These are phyloP conservation scores for Phaedon cochleariae DNA, from an alignment of 2,888 invertebrate genomes.

Conservation along the genomic window DNA sequence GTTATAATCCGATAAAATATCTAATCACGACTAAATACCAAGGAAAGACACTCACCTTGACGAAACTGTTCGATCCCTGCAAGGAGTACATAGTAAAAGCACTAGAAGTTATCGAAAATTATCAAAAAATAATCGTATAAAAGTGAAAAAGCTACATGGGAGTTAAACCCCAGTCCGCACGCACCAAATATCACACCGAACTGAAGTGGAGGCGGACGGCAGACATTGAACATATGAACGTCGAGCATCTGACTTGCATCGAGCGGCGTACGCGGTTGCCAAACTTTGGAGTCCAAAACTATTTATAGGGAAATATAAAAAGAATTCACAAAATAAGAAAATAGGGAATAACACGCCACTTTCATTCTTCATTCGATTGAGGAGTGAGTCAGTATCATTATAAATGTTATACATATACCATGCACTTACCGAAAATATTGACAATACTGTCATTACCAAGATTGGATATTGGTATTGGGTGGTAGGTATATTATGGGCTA, in stretches of 20 bases:
- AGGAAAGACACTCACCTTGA: constrained; percentile 42
- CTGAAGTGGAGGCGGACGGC: constrained; percentile 19
- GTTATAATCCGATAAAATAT: constrained; percentile 7
- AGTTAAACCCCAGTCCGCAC: constrained; percentile 9
- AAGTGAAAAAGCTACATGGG: constrained; percentile 38
- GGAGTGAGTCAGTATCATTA: no score
- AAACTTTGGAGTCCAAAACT: background rate
- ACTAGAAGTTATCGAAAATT: constrained; percentile 36
- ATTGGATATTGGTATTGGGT: no score
- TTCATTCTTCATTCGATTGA: no score
- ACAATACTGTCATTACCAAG: no score
- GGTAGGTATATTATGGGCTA: no score
- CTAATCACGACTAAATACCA: constrained; percentile 4
- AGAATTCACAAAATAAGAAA: no score
- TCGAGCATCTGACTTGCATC: constrained; percentile 14
- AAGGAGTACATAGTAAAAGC: constrained; percentile 47
- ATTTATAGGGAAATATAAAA: background rate
- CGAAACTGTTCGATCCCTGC: constrained; percentile 47
- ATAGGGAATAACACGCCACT: no score
- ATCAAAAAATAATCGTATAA: constrained; percentile 34
- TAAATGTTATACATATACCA: no score
- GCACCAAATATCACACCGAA: constrained; percentile 23
- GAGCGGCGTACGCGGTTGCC: constrained; percentile 17
- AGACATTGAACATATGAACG: constrained; percentile 21
- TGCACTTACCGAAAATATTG: no score